Conservation (phyloP, 2,113 vertebrate genomes). For the Phalacrocorax pelagicus region DNA sequence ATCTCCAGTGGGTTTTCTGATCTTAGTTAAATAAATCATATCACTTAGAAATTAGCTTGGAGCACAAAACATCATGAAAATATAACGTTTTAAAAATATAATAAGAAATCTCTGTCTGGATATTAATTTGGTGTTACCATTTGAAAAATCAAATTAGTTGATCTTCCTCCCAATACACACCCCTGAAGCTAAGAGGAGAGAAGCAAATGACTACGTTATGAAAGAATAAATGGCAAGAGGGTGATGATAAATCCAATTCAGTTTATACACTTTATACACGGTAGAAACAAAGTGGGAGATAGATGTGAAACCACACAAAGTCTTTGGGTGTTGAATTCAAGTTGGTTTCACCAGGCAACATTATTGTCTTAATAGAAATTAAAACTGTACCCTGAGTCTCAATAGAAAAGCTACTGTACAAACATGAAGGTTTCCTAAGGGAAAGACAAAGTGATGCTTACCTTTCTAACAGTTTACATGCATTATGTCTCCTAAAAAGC, state of each 20-base stretch:
- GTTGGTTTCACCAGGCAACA: not conserved
- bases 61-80: not conserved
- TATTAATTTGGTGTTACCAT: not conserved
- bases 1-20: not conserved
- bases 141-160: not conserved
- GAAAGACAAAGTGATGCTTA: not conserved
- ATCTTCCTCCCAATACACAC: rapidly evolving
- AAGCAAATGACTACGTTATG: not conserved
- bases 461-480: not conserved
- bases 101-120: not conserved
- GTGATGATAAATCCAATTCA: not conserved
- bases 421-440: not conserved
- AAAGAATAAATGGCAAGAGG: not conserved
- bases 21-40: not conserved
- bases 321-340: not conserved
- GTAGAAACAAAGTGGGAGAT: not conserved
- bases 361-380: not conserved
- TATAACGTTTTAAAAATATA: not conserved
- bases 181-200: not conserved
- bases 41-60: not conserved
- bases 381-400: not conserved
- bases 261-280: not conserved
- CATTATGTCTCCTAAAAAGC: not conserved
- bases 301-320: not conserved
- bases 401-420: not conserved